Conservation (phyloP, 2,888 invertebrate genomes). For the Polylopha cassiicola region DNA sequence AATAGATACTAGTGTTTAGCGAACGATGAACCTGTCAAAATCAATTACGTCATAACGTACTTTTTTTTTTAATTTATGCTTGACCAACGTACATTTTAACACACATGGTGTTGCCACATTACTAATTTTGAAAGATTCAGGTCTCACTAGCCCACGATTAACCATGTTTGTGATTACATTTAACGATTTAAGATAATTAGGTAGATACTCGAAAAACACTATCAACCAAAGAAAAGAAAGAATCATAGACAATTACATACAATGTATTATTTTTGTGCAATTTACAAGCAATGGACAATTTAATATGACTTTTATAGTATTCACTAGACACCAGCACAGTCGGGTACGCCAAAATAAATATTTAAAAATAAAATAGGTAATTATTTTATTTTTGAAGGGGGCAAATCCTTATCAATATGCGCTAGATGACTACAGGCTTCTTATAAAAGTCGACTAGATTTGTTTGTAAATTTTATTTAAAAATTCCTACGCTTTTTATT, state of each 20-base stretch:
- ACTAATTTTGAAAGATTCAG: too few species aligned
- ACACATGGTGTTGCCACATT: too few species aligned
- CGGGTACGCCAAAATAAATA: conserved; percentile 4
- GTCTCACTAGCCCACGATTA: too few species aligned
- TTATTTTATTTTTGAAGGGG: neutral
- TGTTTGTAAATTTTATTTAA: conserved; percentile 22
- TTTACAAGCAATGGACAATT: conserved; percentile 9
- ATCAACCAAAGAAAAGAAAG: neutral
- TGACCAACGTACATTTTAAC: too few species aligned
- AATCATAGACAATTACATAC: neutral
- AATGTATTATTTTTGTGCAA: neutral
- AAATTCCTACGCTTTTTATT: conserved; percentile 6
- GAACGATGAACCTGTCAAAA: too few species aligned
- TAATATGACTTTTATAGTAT: neutral
- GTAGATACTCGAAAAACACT: neutral
- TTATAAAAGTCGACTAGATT: conserved; percentile 20
- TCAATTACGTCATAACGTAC: too few species aligned
- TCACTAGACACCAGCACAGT: too few species aligned
- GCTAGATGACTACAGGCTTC: conserved; percentile 15
- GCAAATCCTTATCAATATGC: conserved; percentile 10
- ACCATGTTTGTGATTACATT: too few species aligned
- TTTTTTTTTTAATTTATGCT: too few species aligned
- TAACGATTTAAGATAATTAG: too few species aligned
- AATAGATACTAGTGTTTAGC: too few species aligned
- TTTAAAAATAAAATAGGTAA: neutral